These are phyloP conservation scores for Drosophila trapezifrons DNA, from an alignment of 1,140 invertebrate genomes.

Conservation along the genomic window DNA sequence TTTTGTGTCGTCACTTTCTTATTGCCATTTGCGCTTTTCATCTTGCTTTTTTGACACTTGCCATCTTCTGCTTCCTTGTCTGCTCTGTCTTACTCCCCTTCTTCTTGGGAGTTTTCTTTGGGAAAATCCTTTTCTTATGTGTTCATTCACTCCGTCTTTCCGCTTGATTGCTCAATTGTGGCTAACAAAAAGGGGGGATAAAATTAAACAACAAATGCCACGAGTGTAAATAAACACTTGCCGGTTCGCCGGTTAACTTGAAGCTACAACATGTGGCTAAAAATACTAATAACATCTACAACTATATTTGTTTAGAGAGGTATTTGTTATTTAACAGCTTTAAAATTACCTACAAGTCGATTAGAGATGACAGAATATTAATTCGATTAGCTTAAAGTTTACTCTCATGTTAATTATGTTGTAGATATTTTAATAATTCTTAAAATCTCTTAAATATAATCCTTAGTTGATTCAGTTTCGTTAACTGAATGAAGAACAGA, in stretches of 20 bases:
- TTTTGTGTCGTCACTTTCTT: conserved; percentile 57
- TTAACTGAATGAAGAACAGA: too few relatives aligned
- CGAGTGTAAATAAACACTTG: conserved; percentile 54
- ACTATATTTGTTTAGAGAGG: not conserved
- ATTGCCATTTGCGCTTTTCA: conserved; percentile 43
- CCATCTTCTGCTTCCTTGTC: not conserved
- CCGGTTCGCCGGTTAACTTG: conserved; percentile 33
- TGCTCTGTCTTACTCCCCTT: not conserved
- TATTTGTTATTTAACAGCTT: not conserved
- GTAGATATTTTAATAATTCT: too few relatives aligned
- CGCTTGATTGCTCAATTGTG: conserved; percentile 74
- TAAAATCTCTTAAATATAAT: not conserved
- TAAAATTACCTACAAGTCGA: not conserved
- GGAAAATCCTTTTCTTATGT: conserved; percentile 47
- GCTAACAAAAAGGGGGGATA: conserved; percentile 28
- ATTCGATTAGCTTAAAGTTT: not conserved
- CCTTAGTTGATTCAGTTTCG: not conserved
- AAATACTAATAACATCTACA: not conserved
- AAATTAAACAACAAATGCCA: conserved; percentile 68
- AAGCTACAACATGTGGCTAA: conserved; percentile 1
- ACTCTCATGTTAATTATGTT: not conserved
- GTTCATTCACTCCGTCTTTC: conserved; percentile 64
- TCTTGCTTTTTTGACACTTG: conserved; percentile 34
- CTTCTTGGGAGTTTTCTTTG: conserved; percentile 17
- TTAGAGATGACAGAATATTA: not conserved